phyloP scores from a whole-genome alignment of 2,888 invertebrate species.

The Eumerus sabulonum region DNA sequence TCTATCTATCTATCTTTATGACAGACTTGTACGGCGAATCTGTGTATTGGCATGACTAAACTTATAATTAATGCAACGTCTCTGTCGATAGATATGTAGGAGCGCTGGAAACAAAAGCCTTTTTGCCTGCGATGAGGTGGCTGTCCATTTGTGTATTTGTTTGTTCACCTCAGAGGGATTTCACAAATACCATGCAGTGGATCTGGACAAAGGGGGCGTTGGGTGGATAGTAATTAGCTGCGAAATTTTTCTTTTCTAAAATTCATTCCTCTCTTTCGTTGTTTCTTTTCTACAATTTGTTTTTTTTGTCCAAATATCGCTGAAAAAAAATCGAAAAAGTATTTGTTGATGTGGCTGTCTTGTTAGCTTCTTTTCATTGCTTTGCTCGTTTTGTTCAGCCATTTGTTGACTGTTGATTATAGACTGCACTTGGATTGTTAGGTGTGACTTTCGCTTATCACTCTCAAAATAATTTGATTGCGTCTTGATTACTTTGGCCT shows the following conservation, averaged over 20 bases:
- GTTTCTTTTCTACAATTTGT: background rate
- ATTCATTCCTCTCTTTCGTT: too few relatives aligned
- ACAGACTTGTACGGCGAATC: too few relatives aligned
- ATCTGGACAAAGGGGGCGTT: conserved; percentile 9
- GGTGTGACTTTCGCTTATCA: background rate
- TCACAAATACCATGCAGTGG: conserved; percentile 11
- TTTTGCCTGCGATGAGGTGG: background rate
- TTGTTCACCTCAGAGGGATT: conserved; percentile 31
- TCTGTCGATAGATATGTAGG: conserved; percentile 24
- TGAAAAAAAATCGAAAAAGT: background rate
- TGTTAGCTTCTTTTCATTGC: conserved; percentile 15
- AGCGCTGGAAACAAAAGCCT: conserved; percentile 33
- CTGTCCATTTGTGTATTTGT: conserved; percentile 6
- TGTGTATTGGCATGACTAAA: conserved; percentile 12
- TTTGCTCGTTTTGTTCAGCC: background rate
- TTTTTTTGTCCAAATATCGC: background rate
- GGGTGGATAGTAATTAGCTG: conserved; percentile 9
- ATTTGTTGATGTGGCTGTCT: conserved; percentile 9
- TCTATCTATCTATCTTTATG: too few relatives aligned
- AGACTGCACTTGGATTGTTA: conserved; percentile 12
- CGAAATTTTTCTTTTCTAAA: background rate
- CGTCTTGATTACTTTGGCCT: conserved; percentile 11
- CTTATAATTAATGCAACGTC: conserved; percentile 50
- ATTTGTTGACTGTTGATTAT: conserved; percentile 21
- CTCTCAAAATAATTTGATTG: conserved; percentile 27